These are phyloP conservation scores for Galbula dea DNA, from an alignment of 2,113 vertebrate species.

Conservation along the genomic window DNA sequence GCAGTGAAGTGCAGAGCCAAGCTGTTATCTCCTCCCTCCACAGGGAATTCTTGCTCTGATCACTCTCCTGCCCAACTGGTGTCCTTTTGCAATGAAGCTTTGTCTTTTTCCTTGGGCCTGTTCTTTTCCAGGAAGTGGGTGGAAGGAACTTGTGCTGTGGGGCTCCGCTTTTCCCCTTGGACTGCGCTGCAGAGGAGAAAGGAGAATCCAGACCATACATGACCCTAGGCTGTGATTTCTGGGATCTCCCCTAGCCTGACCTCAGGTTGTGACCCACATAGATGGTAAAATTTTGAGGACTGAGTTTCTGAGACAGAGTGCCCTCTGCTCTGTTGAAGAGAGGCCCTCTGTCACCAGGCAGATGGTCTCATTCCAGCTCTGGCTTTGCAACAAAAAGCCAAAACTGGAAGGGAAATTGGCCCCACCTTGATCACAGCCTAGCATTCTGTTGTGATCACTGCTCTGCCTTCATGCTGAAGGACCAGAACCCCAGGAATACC, in stretches of 20 bases:
- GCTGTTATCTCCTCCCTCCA: not conserved
- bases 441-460: not conserved
- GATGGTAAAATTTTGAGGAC: not conserved
- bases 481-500: not conserved
- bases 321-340: not conserved
- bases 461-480: not conserved
- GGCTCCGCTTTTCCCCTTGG: not conserved
- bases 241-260: not conserved
- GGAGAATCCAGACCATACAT: rapidly evolving
- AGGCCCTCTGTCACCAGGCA: not conserved
- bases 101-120: not conserved
- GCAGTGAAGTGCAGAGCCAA: not conserved
- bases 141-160: not conserved
- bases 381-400: not conserved
- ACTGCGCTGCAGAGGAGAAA: not conserved
- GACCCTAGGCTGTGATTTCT: not conserved
- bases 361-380: not conserved
- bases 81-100: not conserved
- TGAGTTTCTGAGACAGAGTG: not conserved
- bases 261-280: not conserved
- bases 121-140: not conserved
- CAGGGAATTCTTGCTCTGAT: not conserved
- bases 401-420: not conserved
- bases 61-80: not conserved
- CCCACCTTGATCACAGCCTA: not conserved